phyloP scores from a whole-genome alignment of 1,140 invertebrate genomes.

The Branchinecta lindahli region DNA sequence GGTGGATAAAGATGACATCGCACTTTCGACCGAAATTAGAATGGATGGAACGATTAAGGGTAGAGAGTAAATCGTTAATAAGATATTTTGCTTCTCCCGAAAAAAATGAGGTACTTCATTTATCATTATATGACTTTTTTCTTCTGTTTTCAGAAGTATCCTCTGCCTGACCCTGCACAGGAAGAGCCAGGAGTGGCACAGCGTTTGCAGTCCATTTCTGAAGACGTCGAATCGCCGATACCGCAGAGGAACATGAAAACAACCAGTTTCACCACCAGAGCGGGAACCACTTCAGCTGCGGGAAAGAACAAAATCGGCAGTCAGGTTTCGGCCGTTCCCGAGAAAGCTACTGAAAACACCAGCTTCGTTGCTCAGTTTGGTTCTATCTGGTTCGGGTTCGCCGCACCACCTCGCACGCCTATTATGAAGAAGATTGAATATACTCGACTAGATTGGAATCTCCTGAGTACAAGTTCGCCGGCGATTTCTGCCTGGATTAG shows the following conservation, averaged over 20 bases:
- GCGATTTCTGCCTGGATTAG: slow-evolving; percentile 96
- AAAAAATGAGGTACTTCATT: no score
- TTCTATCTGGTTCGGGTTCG: slow-evolving; percentile 92
- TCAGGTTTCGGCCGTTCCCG: background rate
- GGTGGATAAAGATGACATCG: no score
- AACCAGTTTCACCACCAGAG: slow-evolving; percentile 1
- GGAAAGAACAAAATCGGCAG: background rate
- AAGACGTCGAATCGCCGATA: background rate
- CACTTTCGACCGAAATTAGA: no score
- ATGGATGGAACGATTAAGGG: no score
- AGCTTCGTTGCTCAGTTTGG: slow-evolving; percentile 55
- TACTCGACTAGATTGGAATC: slow-evolving; percentile 85
- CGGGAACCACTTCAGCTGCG: background rate
- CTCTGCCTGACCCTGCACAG: background rate
- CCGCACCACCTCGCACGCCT: slow-evolving; percentile 80
- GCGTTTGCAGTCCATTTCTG: background rate
- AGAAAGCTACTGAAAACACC: slow-evolving; percentile 28
- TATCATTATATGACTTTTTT: no score
- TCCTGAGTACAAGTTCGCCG: slow-evolving; percentile 84
- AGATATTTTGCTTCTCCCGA: no score
- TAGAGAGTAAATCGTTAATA: no score
- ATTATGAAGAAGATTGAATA: slow-evolving; percentile 90
- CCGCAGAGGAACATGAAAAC: slow-evolving; percentile 3
- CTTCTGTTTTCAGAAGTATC: background rate
- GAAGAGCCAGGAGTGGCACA: background rate